phyloP scores from a whole-genome alignment of 1,140 invertebrate genomes.

The Glossosoma conforme region DNA sequence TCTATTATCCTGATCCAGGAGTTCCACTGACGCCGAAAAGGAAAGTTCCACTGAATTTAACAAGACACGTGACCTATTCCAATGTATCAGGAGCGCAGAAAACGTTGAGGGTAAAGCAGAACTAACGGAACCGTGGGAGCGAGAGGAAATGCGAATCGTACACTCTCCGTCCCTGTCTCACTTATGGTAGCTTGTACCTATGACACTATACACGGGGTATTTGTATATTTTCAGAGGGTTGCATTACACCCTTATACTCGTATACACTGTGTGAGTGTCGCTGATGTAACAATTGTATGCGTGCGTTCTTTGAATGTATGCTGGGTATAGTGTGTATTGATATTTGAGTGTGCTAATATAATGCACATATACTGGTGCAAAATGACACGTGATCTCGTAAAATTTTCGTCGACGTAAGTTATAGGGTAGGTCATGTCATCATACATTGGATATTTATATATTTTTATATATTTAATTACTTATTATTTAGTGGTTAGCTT shows the following conservation, averaged over 20 bases:
- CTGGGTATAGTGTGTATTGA: too few relatives aligned
- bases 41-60: constrained; percentile 21
- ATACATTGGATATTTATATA: too few relatives aligned
- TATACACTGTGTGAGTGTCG: constrained; percentile 1
- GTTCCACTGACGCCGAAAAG: constrained; percentile 14
- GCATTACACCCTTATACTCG: constrained; percentile 11
- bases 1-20: not conserved
- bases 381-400: too few relatives aligned
- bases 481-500: too few relatives aligned
- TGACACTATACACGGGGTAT: not conserved
- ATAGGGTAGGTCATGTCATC: too few relatives aligned
- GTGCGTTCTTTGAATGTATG: too few relatives aligned
- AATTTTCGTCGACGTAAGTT: too few relatives aligned
- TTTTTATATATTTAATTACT: too few relatives aligned
- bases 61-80: constrained; percentile 29
- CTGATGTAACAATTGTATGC: not conserved
- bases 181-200: not conserved
- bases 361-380: too few relatives aligned
- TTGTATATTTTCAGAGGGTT: constrained; percentile 22
- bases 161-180: constrained; percentile 5
- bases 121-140: not conserved
- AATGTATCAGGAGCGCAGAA: constrained; percentile 20
- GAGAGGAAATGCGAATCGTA: not conserved
- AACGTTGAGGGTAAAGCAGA: not conserved
- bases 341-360: too few relatives aligned